Conservation (phyloP, 2,888 invertebrate genomes). For the Reticulitermes lucifugus region DNA sequence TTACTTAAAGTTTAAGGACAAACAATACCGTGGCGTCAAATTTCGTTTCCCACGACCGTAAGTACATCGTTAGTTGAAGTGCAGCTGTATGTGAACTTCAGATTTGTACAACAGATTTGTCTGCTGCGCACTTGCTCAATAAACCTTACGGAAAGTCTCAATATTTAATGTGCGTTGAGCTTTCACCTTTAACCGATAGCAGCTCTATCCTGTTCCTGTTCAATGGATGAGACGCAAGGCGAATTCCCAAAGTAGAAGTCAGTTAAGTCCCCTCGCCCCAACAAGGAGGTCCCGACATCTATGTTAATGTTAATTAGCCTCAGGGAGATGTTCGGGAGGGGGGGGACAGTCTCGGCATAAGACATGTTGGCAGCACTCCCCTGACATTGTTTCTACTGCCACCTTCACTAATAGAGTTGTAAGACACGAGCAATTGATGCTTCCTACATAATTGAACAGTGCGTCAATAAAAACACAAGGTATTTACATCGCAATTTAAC, state of each 20-base stretch:
- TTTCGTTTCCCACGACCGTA: too few relatives aligned
- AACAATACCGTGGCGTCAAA: too few relatives aligned
- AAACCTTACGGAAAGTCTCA: background rate
- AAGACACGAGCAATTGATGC: constrained; percentile 5
- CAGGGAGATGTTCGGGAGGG: constrained; percentile 7
- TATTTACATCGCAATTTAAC: too few relatives aligned
- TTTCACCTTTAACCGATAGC: constrained; percentile 28
- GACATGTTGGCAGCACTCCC: too few relatives aligned
- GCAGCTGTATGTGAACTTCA: too few relatives aligned
- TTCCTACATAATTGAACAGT: background rate
- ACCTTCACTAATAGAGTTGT: constrained; percentile 7
- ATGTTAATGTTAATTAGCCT: constrained; percentile 37
- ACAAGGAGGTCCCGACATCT: constrained; percentile 18
- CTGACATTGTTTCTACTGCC: background rate
- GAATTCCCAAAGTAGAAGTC: constrained; percentile 22
- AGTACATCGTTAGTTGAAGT: too few relatives aligned
- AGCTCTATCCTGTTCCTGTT: background rate
- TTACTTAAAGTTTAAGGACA: too few relatives aligned
- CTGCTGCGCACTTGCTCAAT: too few relatives aligned
- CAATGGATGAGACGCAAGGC: background rate
- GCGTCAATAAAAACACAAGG: background rate
- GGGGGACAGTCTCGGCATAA: too few relatives aligned
- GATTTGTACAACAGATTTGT: too few relatives aligned
- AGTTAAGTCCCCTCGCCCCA: background rate
- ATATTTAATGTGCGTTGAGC: background rate